Evolutionary conservation across 2,113 vertebrate species (phyloP), one percentile per base, ranked within the genome.

Genomic region (Dasyprocta punctata): DNA sequence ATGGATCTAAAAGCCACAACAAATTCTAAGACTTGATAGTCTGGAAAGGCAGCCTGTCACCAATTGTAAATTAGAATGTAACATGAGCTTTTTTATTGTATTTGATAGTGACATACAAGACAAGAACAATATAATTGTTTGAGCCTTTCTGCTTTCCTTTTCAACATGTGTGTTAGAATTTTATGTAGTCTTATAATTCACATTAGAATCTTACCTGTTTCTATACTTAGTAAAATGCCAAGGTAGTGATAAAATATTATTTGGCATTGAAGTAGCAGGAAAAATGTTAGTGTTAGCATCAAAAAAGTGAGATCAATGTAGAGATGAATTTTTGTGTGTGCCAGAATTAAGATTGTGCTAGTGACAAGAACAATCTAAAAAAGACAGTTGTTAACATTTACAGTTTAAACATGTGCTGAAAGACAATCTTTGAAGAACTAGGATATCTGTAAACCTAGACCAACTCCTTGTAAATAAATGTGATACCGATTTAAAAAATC

Each of bases 341-440:
- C 33, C n/a, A 92, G 58, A n/a, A 41, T 78, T 11, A 95, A 94
- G 61, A 56, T 54, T 78, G 49, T 96, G 61, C 49, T 89, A 89
- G 85, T 95, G 87, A 86, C 47, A 86, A 71, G 3, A 54, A 17
- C 28, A 63, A 65, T 93, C 93, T 97, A 80, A 75, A 89, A 49
- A 75, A 49, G 73, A 36, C 36, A 33, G 67, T 88, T 71, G 89
- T 63, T 58, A 0, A 0, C 52, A 88, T 47, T 94, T 97, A 84
- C 41, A 80, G 52, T 92, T 80, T 17, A 77, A 56, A 78, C 80
- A 28, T 65, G 33, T 88, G 98, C 71, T 65, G 77, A 90, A 60
- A 94, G 95, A 98, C 98, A 98, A 89, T 98, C 98, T 75, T 96
- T 89, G 67, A 98, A 85, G 80, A 95, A 94, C 16, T 22, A 11